Conservation (phyloP, 2,113 vertebrate genomes). For the Plecturocebus donacophilus region DNA sequence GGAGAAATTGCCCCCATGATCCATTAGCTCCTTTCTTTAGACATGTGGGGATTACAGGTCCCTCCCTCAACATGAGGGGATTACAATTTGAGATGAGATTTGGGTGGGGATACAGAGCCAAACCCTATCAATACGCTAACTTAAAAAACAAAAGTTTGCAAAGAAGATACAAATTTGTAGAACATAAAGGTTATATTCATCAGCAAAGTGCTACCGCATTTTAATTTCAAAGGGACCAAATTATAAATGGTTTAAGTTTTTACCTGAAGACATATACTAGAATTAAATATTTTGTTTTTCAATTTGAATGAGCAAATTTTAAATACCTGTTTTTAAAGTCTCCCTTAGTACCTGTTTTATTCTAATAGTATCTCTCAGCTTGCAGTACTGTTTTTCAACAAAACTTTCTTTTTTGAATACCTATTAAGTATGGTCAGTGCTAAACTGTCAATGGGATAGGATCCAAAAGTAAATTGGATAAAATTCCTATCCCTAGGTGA, state of each 20-base stretch:
- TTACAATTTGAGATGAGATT: no score
- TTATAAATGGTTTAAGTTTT: neutral
- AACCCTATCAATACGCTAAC: neutral
- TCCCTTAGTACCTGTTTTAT: neutral
- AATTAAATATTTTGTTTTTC: slow-evolving; percentile 20
- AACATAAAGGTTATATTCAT: neutral
- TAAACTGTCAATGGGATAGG: neutral
- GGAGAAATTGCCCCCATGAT: no score
- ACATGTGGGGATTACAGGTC: no score
- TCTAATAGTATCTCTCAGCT: neutral
- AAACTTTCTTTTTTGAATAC: neutral
- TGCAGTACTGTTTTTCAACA: neutral
- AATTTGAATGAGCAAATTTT: neutral
- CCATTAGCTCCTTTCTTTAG: no score
- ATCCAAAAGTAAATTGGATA: neutral
- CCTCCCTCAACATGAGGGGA: no score
- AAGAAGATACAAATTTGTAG: neutral
- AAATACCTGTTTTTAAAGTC: neutral
- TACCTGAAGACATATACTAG: neutral
- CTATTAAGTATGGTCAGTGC: neutral
- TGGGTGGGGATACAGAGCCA: no score
- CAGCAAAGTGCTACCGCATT: neutral
- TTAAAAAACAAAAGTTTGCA: neutral
- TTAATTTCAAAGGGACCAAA: neutral
- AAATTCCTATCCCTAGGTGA: neutral